phyloP scores from a whole-genome alignment of 2,113 vertebrate species.

The Takifugu flavidus region DNA sequence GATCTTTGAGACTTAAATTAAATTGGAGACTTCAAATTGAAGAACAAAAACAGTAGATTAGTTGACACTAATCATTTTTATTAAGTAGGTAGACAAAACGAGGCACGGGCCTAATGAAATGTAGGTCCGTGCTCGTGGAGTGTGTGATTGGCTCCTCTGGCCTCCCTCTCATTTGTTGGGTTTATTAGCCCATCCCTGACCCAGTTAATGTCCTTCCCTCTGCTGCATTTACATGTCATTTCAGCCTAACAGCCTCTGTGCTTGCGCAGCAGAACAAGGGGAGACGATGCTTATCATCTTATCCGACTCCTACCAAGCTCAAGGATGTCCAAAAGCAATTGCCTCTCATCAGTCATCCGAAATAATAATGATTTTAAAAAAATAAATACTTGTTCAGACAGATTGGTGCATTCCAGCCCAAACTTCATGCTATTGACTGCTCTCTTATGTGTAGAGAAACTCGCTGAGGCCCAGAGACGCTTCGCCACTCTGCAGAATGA shows the following conservation, averaged over 20 bases:
- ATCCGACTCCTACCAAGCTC: neutral
- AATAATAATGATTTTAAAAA: neutral
- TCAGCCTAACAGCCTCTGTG: constrained; percentile 46
- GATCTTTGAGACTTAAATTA: too few species aligned
- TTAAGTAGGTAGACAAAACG: neutral
- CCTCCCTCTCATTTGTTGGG: constrained; percentile 3
- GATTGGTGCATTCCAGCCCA: neutral
- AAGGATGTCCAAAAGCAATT: neutral
- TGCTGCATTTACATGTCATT: constrained; percentile 54
- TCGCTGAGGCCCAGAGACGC: constrained; percentile 92
- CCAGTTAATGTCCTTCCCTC: constrained; percentile 50
- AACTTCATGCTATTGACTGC: neutral
- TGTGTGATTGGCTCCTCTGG: neutral
- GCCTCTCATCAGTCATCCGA: neutral
- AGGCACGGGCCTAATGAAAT: constrained; percentile 10
- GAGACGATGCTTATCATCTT: neutral
- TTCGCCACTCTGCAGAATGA: constrained; percentile 95
- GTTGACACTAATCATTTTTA: neutral
- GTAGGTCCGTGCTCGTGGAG: constrained; percentile 10
- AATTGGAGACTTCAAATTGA: neutral
- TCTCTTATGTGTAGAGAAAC: constrained; percentile 81
- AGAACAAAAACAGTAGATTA: too few species aligned
- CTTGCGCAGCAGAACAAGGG: constrained; percentile 42
- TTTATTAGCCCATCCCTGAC: constrained; percentile 59
- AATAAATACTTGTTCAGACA: too few species aligned